Evolutionary conservation across 2,888 invertebrate species (phyloP).

Genomic region (Andricus quercusramuli): DNA sequence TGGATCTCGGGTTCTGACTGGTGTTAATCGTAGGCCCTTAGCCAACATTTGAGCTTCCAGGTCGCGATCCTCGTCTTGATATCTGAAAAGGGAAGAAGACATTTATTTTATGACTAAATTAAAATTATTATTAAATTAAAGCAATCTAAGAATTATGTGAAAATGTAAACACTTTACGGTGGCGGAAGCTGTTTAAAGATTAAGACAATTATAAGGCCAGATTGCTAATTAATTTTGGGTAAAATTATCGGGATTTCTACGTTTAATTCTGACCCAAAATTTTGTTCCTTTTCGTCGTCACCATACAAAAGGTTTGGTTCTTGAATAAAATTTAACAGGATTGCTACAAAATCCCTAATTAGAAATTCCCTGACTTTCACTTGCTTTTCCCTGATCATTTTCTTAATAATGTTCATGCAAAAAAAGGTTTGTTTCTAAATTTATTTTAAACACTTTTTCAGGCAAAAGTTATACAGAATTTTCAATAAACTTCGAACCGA

Average conservation of each 20-base stretch:
- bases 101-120: neutral
- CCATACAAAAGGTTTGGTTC: too few relatives aligned
- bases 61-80: constrained; percentile 85
- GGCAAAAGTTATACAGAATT: too few relatives aligned
- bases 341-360: too few relatives aligned
- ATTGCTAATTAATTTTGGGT: neutral
- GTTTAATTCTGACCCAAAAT: neutral
- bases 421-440: too few relatives aligned
- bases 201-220: neutral
- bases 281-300: neutral
- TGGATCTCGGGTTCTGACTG: constrained; percentile 74
- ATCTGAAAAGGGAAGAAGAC: constrained; percentile 78
- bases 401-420: too few relatives aligned
- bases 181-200: neutral
- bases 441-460: too few relatives aligned
- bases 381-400: too few relatives aligned
- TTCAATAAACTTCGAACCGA: too few relatives aligned
- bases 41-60: constrained; percentile 85
- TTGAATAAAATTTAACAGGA: too few relatives aligned
- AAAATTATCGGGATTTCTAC: neutral
- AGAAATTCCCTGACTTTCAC: too few relatives aligned
- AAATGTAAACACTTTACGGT: neutral
- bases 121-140: neutral
- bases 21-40: constrained; percentile 82
- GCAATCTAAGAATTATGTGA: neutral